Evolutionary conservation across 2,113 vertebrate genomes (phyloP), one percentile per base, ranked within the genome.

Genomic region (Prunella fulvescens): DNA sequence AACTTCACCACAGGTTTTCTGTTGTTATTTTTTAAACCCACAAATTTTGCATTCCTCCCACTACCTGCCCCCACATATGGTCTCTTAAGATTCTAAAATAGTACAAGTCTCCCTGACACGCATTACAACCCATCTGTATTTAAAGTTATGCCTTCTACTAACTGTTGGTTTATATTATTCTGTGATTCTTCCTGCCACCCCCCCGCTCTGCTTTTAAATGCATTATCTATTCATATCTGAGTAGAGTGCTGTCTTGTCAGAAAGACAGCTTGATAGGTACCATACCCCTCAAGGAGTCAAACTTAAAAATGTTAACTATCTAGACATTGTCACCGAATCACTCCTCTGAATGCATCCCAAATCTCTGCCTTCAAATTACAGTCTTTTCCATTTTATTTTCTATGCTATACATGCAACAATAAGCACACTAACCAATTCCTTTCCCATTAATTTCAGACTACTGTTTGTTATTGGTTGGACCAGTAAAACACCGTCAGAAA

Each of bases 1-100:
- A 88, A 65, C 51, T 85, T 92, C 2, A 0, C 60, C 67, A 82
- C 76, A 94, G 90, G 90, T 94, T 95, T 90, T 93, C 85, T 97
- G 95, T 97, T 97, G 86, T 97, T 97, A 93, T 96, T 96, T 96
- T 95, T 96, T 92, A 95, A 97, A 88, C 90, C 93, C 89, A 96
- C 95, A 95, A 90, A 92, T 95, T 96, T 95, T 97, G 26, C 51
- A 95, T 97, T 95, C 95, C 85, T 94, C 88, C 93, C 74, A 95
- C 93, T 82, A 74, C 82, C 80, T 95, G 70, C 78, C 92, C 91
- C 94, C 77, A 93, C 85, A 92, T 93, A 92, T 94, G 90, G 87
- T 93, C 85, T 93, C 57, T 86, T 96, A 81, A 94, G 77, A 90
- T 74, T 86, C 84, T 89, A 95, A 97, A 95, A 94, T 66, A 81